Base-by-base conservation (phyloP, 2,888 invertebrate genomes). In the Gymnocheta viridis region DNA sequence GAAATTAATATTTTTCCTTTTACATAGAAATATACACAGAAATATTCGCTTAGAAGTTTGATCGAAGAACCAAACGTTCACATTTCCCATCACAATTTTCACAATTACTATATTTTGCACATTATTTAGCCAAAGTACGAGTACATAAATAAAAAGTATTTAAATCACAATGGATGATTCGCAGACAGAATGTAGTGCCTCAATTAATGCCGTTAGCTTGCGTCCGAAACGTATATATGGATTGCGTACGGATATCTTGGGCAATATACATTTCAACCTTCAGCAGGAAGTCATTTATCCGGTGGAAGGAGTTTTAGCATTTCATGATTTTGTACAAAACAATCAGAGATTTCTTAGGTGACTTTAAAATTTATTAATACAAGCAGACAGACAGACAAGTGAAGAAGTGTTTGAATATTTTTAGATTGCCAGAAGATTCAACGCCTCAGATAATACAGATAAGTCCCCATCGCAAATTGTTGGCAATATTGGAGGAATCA, bases 221-320 rank as follows among this genome's bases (percentile, higher is more conserved):
- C 88, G 89, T 24, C 92, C 92, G 1, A 90, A 89, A 67, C 89
- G 89, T 58, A 91, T 92, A 22, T 92, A 91, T 79, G 92, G 92
- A 4, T 72, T 92, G 41, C 89, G 92, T 17, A 89, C 88, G 0
- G 90, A 91, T 86, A 90, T 94, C 82, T 93, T 93, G 87, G 95
- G 95, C 77, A 96, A 96, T 91, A 95, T 95, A 6, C 95, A 96
- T 89, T 96, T 94, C 88, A 92, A 96, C 74, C 93, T 94, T 22
- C 96, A 96, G 88, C 94, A 95, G 29, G 96, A 96, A 89, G 93
- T 97, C 47, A 93, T 96, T 64, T 97, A 97, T 91, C 96, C 96
- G 0, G 96, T 96, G 35, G 97, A 96, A 69, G 95, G 95, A 67
- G 95, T 95, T 0, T 92, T 97, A 64, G 94, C 95, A 0, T 93